These are phyloP conservation scores for Megaceryle maxima DNA, from an alignment of 2,113 vertebrate genomes.

Conservation along the genomic window DNA sequence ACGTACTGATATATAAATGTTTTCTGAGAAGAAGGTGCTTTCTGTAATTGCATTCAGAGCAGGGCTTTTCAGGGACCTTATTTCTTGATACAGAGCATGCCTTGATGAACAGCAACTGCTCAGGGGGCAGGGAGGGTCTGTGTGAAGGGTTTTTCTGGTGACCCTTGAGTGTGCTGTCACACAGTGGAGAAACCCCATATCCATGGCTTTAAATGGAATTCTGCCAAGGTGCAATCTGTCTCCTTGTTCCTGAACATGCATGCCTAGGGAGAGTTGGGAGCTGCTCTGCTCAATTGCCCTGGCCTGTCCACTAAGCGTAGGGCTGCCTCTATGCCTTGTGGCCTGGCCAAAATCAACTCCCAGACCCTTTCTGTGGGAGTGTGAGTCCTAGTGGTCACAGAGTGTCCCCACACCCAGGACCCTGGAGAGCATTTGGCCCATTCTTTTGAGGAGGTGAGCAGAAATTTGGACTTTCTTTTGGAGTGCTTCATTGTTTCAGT, in stretches of 20 bases:
- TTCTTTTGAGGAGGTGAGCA: background rate
- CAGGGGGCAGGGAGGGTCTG: no score
- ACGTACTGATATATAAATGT: background rate
- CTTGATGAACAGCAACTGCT: background rate
- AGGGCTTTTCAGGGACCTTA: background rate
- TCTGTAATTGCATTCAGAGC: background rate
- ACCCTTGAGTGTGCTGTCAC: background rate
- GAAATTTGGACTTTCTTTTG: background rate
- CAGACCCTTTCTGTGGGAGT: background rate
- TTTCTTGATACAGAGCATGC: background rate
- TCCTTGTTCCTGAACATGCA: background rate
- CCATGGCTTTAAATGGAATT: background rate
- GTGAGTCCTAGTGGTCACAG: background rate
- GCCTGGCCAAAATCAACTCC: background rate
- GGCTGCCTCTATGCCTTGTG: background rate
- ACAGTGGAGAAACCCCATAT: background rate
- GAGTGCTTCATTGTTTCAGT: rapidly evolving
- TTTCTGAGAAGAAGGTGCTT: background rate
- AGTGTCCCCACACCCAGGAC: rapidly evolving
- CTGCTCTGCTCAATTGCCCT: rapidly evolving
- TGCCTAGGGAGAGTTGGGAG: background rate
- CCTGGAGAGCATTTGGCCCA: rapidly evolving
- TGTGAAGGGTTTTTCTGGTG: background rate
- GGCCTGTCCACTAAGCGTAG: rapidly evolving
- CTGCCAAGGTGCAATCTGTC: background rate